Base-by-base conservation (phyloP, 2,888 invertebrate genomes). In the Eledone cirrhosa region DNA sequence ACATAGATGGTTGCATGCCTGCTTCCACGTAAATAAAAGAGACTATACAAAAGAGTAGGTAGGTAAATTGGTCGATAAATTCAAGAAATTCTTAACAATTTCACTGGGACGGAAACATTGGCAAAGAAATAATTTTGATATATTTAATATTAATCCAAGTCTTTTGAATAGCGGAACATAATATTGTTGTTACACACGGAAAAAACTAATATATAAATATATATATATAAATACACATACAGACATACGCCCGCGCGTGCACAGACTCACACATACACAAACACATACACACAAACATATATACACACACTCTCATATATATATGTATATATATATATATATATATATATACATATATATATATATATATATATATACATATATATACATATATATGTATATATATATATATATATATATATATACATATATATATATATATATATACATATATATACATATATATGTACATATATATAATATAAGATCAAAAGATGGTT, bases 401-500 rank as follows among this genome's bases (percentile, higher is more conserved):
- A n/a, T 53, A 53, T 53, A 53, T 53, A 53, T 53, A 53, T 53
- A 53, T 19, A 53, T 53, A 53, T 53, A 53, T 53, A 53, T 53
- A 19, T 53, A 19, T 53, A n/a, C n/a, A n/a, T n/a, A n/a, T n/a
- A n/a, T n/a, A n/a, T n/a, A n/a, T n/a, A n/a, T n/a, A n/a, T n/a
- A n/a, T n/a, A n/a, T n/a, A n/a, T n/a, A n/a, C n/a, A n/a, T n/a
- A n/a, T n/a, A n/a, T n/a, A n/a, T n/a, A n/a, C n/a, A n/a, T n/a
- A n/a, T n/a, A n/a, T n/a, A n/a, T n/a, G n/a, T n/a, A n/a, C n/a
- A n/a, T n/a, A n/a, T n/a, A n/a, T n/a, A n/a, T n/a, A n/a, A n/a
- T n/a, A n/a, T n/a, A n/a, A n/a, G n/a, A n/a, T n/a, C n/a, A n/a
- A n/a, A n/a, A n/a, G n/a, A n/a, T n/a, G n/a, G n/a, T n/a, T n/a